Conservation (phyloP, 1,140 invertebrate species). For the Varroa destructor region DNA sequence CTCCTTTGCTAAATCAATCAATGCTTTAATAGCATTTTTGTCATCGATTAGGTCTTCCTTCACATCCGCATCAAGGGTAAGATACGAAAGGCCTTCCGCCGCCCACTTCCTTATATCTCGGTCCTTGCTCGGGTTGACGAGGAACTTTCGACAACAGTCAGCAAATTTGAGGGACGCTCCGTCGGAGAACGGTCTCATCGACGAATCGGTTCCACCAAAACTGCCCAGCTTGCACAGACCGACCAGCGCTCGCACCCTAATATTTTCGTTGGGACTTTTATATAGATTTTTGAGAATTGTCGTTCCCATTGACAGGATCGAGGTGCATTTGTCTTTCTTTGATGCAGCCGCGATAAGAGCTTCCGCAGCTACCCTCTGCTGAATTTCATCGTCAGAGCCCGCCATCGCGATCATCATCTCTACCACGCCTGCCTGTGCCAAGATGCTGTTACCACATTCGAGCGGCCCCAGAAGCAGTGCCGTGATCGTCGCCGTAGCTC, state of each 20-base stretch:
- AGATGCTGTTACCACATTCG: constrained; percentile 81
- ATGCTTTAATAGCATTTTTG: constrained; percentile 58
- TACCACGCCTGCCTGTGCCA: constrained; percentile 80
- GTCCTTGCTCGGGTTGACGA: constrained; percentile 66
- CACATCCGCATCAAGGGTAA: constrained; percentile 94
- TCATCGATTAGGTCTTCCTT: constrained; percentile 92
- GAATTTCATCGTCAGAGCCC: constrained; percentile 58
- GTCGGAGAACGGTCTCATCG: constrained; percentile 81
- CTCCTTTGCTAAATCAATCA: constrained; percentile 67
- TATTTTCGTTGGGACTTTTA: constrained; percentile 72
- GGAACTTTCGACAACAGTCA: constrained; percentile 64
- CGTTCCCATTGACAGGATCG: constrained; percentile 77
- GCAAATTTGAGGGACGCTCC: constrained; percentile 83
- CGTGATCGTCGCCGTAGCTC: constrained; percentile 75
- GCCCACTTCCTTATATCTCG: constrained; percentile 85
- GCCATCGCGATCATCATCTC: constrained; percentile 97
- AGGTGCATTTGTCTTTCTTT: constrained; percentile 89
- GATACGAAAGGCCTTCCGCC: constrained; percentile 88
- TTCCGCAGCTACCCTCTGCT: constrained; percentile 87
- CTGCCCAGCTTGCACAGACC: constrained; percentile 94
- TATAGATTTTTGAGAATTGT: constrained; percentile 89
- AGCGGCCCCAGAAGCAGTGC: constrained; percentile 75
- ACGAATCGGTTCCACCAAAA: constrained; percentile 87
- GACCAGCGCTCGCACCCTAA: constrained; percentile 70
- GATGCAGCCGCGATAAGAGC: constrained; percentile 88